phyloP scores from a whole-genome alignment of 2,888 invertebrate genomes.

The Chrysodeixis includens region DNA sequence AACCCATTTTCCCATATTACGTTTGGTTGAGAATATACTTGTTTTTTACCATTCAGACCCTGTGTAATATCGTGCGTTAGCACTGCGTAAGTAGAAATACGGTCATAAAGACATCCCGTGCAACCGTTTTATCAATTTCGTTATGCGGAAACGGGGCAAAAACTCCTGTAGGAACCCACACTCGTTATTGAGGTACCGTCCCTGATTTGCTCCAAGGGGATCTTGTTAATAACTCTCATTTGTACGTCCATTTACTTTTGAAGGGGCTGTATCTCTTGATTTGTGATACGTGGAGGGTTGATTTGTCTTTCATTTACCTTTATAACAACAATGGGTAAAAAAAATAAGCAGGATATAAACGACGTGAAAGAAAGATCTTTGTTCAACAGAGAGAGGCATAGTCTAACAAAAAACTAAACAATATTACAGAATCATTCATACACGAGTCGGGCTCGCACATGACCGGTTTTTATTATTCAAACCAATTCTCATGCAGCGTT shows the following conservation, averaged over 20 bases:
- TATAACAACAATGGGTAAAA: too few relatives aligned
- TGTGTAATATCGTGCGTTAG: constrained; percentile 16
- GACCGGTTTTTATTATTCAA: constrained; percentile 59
- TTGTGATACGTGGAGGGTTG: too few relatives aligned
- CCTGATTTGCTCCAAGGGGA: neutral
- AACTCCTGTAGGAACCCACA: constrained; percentile 36
- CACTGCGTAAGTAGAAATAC: constrained; percentile 21
- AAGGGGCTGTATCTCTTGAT: too few relatives aligned
- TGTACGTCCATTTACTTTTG: too few relatives aligned
- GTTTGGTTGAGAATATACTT: constrained; percentile 4
- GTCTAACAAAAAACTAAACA: neutral
- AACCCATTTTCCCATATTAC: constrained; percentile 1
- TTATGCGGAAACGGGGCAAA: constrained; percentile 43
- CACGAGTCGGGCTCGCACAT: neutral
- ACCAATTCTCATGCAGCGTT: constrained; percentile 70
- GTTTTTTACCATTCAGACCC: constrained; percentile 15
- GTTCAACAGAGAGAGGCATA: too few relatives aligned
- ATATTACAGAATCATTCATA: neutral
- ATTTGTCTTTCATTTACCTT: too few relatives aligned
- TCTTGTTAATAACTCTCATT: neutral
- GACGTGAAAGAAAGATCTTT: too few relatives aligned
- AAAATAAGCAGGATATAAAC: too few relatives aligned
- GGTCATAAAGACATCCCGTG: constrained; percentile 30
- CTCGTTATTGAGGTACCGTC: constrained; percentile 58
- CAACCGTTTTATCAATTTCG: constrained; percentile 57